Evolutionary conservation across 2,888 invertebrate species (phyloP).

Genomic region (Phengaris arion): DNA sequence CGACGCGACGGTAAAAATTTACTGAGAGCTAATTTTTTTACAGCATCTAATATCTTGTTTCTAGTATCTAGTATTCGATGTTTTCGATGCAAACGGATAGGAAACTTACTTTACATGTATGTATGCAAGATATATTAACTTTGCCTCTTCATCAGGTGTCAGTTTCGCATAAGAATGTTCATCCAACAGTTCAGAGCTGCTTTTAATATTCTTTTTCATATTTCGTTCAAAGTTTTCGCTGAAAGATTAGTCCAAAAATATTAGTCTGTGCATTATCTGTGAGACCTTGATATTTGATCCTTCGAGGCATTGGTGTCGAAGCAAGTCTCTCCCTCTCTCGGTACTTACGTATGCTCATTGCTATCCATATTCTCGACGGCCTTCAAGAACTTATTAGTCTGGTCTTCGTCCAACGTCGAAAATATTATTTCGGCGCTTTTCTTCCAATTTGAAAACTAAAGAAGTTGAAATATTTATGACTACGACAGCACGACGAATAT

Average conservation of each 20-base stretch:
- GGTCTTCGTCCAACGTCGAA: not conserved
- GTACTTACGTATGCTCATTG: not conserved
- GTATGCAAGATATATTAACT: not conserved
- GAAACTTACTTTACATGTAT: not conserved
- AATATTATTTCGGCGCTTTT: not conserved
- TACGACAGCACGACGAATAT: no score
- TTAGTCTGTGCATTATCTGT: no score
- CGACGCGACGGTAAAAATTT: no score
- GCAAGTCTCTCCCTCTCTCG: not conserved
- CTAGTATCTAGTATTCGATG: no score
- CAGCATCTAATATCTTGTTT: no score
- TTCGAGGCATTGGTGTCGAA: not conserved
- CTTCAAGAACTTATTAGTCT: not conserved
- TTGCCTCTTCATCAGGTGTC: not conserved
- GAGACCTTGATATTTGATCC: no score
- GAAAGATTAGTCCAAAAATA: conserved; percentile 6
- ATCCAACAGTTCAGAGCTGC: not conserved
- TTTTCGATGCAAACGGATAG: not conserved
- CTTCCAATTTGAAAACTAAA: not conserved
- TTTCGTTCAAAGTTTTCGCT: not conserved
- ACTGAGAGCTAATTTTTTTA: no score
- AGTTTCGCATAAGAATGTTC: not conserved
- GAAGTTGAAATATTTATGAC: not conserved
- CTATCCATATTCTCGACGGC: not conserved
- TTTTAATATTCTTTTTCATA: not conserved